A percentile compares a stretch with the other conserved stretches of the same genome.
Conservation (phyloP, 2,888 invertebrate species). For the Chaetoderma sp. region DNA sequence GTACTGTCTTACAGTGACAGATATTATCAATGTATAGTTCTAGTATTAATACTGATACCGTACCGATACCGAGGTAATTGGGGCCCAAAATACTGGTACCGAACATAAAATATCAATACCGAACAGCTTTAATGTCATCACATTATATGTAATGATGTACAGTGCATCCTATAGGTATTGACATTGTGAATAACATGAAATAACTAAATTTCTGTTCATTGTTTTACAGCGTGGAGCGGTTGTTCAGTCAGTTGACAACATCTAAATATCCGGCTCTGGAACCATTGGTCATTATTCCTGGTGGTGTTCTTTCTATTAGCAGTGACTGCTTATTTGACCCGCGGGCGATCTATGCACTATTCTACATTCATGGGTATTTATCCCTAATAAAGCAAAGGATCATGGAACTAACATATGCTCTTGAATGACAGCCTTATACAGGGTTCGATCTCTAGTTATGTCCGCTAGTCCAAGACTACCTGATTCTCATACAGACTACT, state of each 20-base stretch:
- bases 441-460: too few relatives aligned
- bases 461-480: too few relatives aligned
- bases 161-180: not conserved
- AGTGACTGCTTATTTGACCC: conserved; percentile 84
- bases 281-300: conserved; percentile 82
- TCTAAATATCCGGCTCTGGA: conserved; percentile 89
- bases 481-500: too few relatives aligned
- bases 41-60: not conserved
- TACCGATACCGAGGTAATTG: too few relatives aligned
- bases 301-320: conserved; percentile 83
- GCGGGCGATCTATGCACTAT: conserved; percentile 83
- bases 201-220: not conserved
- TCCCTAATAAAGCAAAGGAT: not conserved
- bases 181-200: not conserved
- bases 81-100: too few relatives aligned
- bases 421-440: not conserved
- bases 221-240: conserved; percentile 82
- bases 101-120: too few relatives aligned
- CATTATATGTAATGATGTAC: not conserved
- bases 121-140: too few relatives aligned
- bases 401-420: too few relatives aligned
- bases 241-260: conserved; percentile 87
- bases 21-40: not conserved
- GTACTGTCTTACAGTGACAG: too few relatives aligned
- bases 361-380: conserved; percentile 87